These are phyloP conservation scores for Pherbina coryleti DNA, from an alignment of 2,888 invertebrate species.

Conservation along the genomic window DNA sequence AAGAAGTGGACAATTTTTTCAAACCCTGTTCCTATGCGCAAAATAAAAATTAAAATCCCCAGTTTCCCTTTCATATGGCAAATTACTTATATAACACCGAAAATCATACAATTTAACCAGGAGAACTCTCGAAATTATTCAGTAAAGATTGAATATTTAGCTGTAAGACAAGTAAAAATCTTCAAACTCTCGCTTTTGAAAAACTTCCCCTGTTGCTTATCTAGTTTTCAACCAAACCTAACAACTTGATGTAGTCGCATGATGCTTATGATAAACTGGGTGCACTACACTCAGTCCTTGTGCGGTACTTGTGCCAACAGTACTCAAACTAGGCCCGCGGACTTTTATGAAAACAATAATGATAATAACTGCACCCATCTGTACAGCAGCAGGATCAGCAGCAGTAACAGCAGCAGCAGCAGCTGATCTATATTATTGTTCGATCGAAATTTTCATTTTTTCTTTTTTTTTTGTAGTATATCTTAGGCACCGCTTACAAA, in stretches of 20 bases:
- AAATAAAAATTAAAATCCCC: too few species aligned
- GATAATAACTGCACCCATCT: conserved; percentile 56
- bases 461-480: conserved; percentile 15
- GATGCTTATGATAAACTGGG: neutral
- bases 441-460: neutral
- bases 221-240: neutral
- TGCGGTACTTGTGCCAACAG: neutral
- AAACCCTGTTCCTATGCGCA: too few species aligned
- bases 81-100: too few species aligned
- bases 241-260: neutral
- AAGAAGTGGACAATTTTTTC: too few species aligned
- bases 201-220: neutral
- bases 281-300: neutral
- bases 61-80: too few species aligned
- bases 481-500: conserved; percentile 51
- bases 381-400: conserved; percentile 36
- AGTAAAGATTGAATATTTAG: too few species aligned
- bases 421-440: conserved; percentile 39
- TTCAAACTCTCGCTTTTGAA: neutral
- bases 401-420: conserved; percentile 30
- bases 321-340: conserved; percentile 6
- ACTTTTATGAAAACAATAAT: conserved; percentile 49
- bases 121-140: too few species aligned
- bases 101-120: too few species aligned
- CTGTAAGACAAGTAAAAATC: too few species aligned